phyloP scores from a whole-genome alignment of 2,888 invertebrate genomes.

The Latrodectus elegans region DNA sequence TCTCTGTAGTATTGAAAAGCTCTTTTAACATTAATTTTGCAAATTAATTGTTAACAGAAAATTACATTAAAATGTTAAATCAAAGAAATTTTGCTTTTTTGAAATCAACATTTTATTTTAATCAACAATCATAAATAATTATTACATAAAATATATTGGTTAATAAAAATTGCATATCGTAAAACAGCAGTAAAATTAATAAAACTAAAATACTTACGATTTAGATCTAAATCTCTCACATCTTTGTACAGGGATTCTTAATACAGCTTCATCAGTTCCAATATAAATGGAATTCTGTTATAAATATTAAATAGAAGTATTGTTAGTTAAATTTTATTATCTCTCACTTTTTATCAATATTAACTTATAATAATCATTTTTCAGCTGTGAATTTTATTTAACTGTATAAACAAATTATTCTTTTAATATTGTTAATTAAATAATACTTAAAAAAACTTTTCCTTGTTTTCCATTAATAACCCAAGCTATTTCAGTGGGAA shows the following conservation, averaged over 20 bases:
- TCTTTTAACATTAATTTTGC: no score
- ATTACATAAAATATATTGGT: neutral
- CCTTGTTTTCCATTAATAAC: neutral
- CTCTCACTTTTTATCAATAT: no score
- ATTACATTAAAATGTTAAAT: neutral
- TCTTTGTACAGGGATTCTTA: conserved; percentile 85
- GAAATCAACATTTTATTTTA: neutral
- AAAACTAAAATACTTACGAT: conserved; percentile 72
- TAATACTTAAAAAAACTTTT: neutral
- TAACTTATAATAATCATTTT: no score
- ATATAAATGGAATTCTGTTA: conserved; percentile 84
- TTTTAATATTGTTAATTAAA: neutral
- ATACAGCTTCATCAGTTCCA: conserved; percentile 81
- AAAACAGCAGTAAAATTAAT: neutral
- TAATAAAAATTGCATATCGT: no score
- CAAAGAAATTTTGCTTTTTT: neutral
- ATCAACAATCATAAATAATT: neutral
- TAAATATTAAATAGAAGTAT: conserved; percentile 56
- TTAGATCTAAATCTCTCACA: conserved; percentile 83
- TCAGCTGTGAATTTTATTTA: no score
- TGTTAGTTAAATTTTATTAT: neutral
- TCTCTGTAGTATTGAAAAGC: conserved; percentile 73
- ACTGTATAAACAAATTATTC: neutral
- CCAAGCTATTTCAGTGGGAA: no score
- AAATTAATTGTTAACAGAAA: neutral